Evolutionary conservation across 2,113 vertebrate genomes (phyloP).

Genomic region (Actenoides lindsayi): DNA sequence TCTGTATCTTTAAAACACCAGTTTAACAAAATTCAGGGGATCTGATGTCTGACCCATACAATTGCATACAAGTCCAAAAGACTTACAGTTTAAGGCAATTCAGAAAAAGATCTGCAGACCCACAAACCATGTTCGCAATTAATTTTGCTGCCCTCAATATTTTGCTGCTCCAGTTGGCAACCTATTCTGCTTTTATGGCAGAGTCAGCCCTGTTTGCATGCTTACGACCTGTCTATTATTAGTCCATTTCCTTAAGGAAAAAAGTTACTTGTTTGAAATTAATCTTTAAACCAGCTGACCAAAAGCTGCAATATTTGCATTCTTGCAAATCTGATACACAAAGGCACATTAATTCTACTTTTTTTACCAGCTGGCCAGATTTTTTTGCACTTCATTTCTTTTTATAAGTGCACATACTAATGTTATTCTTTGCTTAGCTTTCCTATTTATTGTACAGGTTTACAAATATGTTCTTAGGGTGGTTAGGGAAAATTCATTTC

Average conservation of each 20-base stretch:
- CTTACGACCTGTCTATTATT: constrained; percentile 59
- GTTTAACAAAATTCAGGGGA: not conserved
- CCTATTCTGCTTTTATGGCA: constrained; percentile 39
- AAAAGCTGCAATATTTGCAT: constrained; percentile 73
- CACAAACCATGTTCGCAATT: not conserved
- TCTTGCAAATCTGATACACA: constrained; percentile 74
- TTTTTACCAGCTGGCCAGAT: constrained; percentile 63
- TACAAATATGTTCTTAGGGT: not conserved
- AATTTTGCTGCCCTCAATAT: constrained; percentile 51
- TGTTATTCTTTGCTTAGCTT: constrained; percentile 56
- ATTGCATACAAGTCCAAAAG: not conserved
- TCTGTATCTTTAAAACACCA: not conserved
- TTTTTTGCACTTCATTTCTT: constrained; percentile 60
- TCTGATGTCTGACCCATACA: not conserved
- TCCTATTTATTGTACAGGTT: not conserved
- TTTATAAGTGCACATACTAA: constrained; percentile 43
- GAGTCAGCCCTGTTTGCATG: constrained; percentile 43
- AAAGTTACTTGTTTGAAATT: constrained; percentile 66
- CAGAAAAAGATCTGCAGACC: not conserved
- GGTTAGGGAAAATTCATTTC: not conserved
- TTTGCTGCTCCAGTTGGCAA: constrained; percentile 60
- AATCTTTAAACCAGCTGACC: constrained; percentile 69
- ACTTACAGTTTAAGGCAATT: not conserved
- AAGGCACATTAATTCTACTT: constrained; percentile 75
- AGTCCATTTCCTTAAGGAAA: constrained; percentile 67